Conservation (phyloP, 2,113 vertebrate genomes). For the Syrrhaptes paradoxus region DNA sequence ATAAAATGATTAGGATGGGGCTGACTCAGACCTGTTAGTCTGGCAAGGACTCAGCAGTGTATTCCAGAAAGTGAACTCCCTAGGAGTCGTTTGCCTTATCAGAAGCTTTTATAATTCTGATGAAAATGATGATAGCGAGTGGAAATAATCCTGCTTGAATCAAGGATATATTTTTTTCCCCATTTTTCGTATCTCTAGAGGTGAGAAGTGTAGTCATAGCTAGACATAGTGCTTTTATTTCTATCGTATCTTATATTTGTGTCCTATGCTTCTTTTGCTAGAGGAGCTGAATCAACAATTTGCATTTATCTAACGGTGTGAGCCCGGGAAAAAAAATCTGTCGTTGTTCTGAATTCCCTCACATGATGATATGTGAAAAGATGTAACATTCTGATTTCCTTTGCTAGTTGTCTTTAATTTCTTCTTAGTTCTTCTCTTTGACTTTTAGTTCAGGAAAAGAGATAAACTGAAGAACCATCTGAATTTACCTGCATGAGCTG, state of each 20-base stretch:
- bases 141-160: conserved; percentile 27
- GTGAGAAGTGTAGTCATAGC: not conserved
- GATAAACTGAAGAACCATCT: not conserved
- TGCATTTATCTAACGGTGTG: not conserved
- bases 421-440: not conserved
- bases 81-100: conserved; percentile 62
- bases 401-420: not conserved
- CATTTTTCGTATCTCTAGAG: not conserved
- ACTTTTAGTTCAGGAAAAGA: not conserved
- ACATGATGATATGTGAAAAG: not conserved
- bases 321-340: not conserved
- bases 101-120: conserved; percentile 46
- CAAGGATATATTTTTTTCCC: not conserved
- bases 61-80: conserved; percentile 73
- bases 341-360: not conserved
- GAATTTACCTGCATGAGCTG: not conserved
- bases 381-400: not conserved
- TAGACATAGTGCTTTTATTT: not conserved
- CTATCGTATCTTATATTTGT: not conserved
- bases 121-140: not conserved
- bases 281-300: not conserved
- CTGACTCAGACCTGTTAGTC: conserved; percentile 71
- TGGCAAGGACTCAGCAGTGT: conserved; percentile 51
- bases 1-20: conserved; percentile 63
- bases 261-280: not conserved